Base-by-base conservation (phyloP, 2,113 vertebrate genomes). In the Sitta europaea region DNA sequence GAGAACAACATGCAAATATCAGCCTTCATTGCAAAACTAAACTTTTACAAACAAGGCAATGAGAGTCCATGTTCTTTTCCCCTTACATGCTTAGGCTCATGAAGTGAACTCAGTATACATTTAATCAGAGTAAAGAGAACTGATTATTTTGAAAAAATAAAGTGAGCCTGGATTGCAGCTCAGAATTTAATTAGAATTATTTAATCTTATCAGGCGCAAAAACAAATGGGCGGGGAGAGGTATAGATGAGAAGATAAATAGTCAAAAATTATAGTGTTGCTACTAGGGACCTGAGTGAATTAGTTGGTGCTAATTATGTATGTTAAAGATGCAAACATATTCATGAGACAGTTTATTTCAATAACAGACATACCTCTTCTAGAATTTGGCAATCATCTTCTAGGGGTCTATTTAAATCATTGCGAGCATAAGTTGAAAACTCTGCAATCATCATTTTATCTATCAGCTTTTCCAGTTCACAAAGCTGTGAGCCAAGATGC, bases 391-490 rank as follows among this genome's bases (percentile, higher is more conserved):
- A 98, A 93, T 99, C 99, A 47, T 99, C 99, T 96, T 98, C 99
- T 87, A 99, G 97, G 78, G 98, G 97, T 93, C 99, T 98, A 97
- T 98, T 99, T 96, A 99, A 98, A 96, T 99, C 99, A 85, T 97
- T 99, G 77, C 98, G 98, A 72, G 98, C 98, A 5, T 99, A 99
- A 73, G 99, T 99, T 93, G 98, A 99, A 98, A 99, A 99, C 92
- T 99, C 99, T 82, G 99, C 99, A 97, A 99, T 98, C 98, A 99
- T 99, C 99, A 99, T 99, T 98, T 99, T 99, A 96, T 99, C 99
- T 65, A 99, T 99, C 85, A 99, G 98, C 97, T 99, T 99, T 98
- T 99, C 99, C 98, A 99, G 97, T 98, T 99, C 99, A 97, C 99
- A 99, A 94, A 99, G 99, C 97, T 99, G 99, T 43, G 99, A 99